Evolutionary conservation across 2,797 vertebrate species (phyloP).

Genomic region (Characodon lateralis): DNA sequence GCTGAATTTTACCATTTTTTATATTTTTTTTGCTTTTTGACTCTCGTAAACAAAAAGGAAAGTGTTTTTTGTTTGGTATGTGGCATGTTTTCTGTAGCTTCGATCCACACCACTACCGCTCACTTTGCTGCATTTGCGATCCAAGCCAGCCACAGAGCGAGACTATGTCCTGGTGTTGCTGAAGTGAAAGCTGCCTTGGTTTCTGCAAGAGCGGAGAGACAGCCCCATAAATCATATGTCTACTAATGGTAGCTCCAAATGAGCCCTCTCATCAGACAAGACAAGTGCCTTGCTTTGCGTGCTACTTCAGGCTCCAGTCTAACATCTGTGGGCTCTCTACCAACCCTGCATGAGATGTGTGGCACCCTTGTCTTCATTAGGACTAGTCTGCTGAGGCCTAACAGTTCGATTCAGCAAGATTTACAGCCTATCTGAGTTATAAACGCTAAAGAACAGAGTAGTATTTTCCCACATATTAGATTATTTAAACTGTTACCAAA

Average conservation of each 20-base stretch:
- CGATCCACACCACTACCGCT: slow-evolving; percentile 24
- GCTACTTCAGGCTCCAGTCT: slow-evolving; percentile 82
- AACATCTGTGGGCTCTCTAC: slow-evolving; percentile 84
- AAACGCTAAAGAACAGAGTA: slow-evolving; percentile 37
- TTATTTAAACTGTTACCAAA: not conserved
- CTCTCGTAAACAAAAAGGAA: not conserved
- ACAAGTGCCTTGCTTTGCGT: slow-evolving; percentile 86
- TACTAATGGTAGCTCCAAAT: slow-evolving; percentile 87
- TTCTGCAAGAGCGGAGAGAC: slow-evolving; percentile 57
- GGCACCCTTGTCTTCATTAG: slow-evolving; percentile 78
- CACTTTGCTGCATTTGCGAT: slow-evolving; percentile 19
- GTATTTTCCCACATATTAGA: not conserved
- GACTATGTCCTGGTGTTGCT: slow-evolving; percentile 39
- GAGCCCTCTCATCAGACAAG: slow-evolving; percentile 87
- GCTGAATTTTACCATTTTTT: not conserved
- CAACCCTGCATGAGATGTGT: slow-evolving; percentile 67
- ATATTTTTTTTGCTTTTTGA: not conserved
- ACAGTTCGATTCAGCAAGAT: slow-evolving; percentile 58
- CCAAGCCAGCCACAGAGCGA: slow-evolving; percentile 21
- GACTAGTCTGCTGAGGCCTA: slow-evolving; percentile 67
- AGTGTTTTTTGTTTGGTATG: not conserved
- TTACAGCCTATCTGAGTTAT: slow-evolving; percentile 50
- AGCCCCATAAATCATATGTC: slow-evolving; percentile 88
- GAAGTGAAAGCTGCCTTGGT: slow-evolving; percentile 38
- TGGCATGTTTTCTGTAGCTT: slow-evolving; percentile 22